phyloP scores from a whole-genome alignment of 2,797 vertebrate genomes.

The Anabacerthia variegaticeps region DNA sequence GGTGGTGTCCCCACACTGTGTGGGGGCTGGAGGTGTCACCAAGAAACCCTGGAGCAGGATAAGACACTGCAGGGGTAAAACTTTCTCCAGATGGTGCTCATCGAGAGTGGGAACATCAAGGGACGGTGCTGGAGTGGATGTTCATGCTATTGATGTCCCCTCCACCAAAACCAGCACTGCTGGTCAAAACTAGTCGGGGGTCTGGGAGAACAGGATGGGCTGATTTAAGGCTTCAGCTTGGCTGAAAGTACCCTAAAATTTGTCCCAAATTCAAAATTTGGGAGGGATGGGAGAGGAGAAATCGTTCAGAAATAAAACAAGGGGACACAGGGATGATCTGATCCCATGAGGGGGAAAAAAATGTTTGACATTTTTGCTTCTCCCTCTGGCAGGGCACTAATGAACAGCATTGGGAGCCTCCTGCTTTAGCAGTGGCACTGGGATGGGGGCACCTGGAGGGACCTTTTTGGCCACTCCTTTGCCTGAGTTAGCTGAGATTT shows the following conservation, averaged over 20 bases:
- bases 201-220: background rate
- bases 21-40: background rate
- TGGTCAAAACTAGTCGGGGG: background rate
- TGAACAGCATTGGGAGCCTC: fast-evolving
- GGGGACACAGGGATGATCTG: background rate
- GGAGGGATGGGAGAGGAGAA: background rate
- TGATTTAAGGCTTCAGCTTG: background rate
- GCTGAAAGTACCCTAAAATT: background rate
- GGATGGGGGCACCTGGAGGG: fast-evolving
- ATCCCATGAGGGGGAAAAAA: fast-evolving
- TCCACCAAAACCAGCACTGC: background rate
- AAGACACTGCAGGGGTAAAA: background rate
- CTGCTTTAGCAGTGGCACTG: fast-evolving
- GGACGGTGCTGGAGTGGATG: background rate
- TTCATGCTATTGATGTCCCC: background rate
- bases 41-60: background rate
- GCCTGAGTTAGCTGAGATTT: background rate
- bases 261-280: background rate
- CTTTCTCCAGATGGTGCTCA: background rate
- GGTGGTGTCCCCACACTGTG: fast-evolving
- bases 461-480: background rate
- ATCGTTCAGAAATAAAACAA: background rate
- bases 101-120: background rate
- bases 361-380: background rate
- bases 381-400: background rate